Percentiles rank a stretch among this genome's conserved stretches.
phyloP scores from a whole-genome alignment of 2,113 vertebrate species.

The Terrapene triunguis region DNA sequence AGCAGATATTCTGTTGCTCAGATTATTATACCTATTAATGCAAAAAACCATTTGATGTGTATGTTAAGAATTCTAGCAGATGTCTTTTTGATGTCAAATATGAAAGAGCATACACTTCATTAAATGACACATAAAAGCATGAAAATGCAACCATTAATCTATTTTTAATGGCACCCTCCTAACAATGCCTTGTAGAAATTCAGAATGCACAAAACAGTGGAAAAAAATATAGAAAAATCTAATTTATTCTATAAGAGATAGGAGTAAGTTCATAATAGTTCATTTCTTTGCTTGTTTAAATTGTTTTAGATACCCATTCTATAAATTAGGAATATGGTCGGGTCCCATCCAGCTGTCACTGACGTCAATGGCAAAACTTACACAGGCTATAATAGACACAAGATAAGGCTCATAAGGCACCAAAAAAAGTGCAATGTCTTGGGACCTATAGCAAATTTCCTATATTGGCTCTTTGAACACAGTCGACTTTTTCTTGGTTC shows the following conservation, averaged over 20 bases:
- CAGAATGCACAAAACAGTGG: conserved; percentile 49
- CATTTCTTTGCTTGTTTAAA: not conserved
- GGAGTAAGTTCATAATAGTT: not conserved
- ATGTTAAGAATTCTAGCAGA: conserved; percentile 72
- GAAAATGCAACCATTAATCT: conserved; percentile 81
- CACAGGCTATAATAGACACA: not conserved
- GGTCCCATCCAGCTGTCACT: not conserved
- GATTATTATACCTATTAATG: conserved; percentile 73
- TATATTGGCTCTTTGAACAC: not conserved
- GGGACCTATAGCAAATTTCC: not conserved
- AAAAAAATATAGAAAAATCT: not conserved
- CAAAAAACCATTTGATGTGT: conserved; percentile 75
- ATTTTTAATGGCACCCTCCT: conserved; percentile 77
- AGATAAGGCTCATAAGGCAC: not conserved
- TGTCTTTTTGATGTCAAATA: conserved; percentile 81
- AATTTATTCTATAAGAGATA: not conserved
- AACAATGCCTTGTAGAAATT: conserved; percentile 65
- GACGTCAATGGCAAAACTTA: not conserved
- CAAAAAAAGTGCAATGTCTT: not conserved
- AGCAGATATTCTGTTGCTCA: conserved; percentile 65
- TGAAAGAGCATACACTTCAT: conserved; percentile 78
- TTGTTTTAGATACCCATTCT: not conserved
- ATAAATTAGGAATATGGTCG: not conserved
- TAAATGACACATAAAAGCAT: conserved; percentile 83
- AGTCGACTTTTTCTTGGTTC: not conserved